These are phyloP conservation scores for Drosophila crucigera DNA, from an alignment of 2,888 invertebrate genomes.

Conservation along the genomic window DNA sequence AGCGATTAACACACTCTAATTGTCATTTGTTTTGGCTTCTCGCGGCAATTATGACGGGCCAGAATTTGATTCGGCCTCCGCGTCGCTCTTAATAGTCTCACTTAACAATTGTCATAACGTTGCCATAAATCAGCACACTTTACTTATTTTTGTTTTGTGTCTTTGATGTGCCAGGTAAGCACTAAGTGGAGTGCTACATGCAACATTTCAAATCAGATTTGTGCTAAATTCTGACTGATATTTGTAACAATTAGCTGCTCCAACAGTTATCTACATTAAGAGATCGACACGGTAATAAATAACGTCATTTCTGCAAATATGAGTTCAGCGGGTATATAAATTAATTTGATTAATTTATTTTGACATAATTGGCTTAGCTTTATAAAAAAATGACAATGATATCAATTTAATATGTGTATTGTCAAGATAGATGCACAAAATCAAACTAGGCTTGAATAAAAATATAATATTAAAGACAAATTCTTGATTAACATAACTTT, in stretches of 20 bases:
- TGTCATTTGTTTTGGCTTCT: constrained; percentile 68
- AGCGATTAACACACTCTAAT: constrained; percentile 76
- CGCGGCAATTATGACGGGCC: constrained; percentile 28
- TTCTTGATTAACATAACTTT: background rate
- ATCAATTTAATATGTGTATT: no score
- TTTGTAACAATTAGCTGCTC: constrained; percentile 54
- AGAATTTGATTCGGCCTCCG: constrained; percentile 18
- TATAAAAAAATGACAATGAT: background rate
- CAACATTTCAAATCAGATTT: constrained; percentile 28
- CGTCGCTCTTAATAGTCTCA: constrained; percentile 22
- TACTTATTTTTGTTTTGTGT: constrained; percentile 1
- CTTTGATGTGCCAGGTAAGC: constrained; percentile 13
- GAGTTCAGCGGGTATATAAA: background rate
- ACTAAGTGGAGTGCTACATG: constrained; percentile 3
- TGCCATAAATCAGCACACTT: constrained; percentile 34
- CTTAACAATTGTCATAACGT: constrained; percentile 40
- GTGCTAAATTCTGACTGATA: constrained; percentile 24
- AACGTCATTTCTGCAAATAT: background rate
- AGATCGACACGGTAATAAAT: background rate
- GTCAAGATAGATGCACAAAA: background rate
- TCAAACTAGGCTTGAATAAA: background rate
- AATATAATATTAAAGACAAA: background rate
- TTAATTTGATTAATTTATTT: background rate
- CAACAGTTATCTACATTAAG: constrained; percentile 4
- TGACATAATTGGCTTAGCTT: background rate